A percentile compares a stretch with the other conserved stretches of the same genome.
These are phyloP conservation scores for Yponomeuta evonymella DNA, from an alignment of 2,888 invertebrate species.

Conservation along the genomic window DNA sequence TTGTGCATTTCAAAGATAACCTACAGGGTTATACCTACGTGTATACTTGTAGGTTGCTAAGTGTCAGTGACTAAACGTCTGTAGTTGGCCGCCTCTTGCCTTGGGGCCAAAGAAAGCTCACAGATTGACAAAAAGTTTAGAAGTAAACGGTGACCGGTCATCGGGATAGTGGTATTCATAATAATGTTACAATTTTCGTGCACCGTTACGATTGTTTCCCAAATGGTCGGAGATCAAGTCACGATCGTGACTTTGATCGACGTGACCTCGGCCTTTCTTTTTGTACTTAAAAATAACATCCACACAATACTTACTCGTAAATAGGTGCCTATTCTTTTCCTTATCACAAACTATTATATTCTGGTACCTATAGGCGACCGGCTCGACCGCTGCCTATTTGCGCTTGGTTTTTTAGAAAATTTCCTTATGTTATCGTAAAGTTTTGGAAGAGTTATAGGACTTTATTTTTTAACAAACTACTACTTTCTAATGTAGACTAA, in stretches of 20 bases:
- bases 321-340: background rate
- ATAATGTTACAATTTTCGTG: slow-evolving; percentile 22
- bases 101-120: background rate
- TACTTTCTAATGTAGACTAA: background rate
- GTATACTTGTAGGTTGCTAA: too few species aligned
- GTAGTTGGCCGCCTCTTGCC: background rate
- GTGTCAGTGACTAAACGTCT: too few species aligned
- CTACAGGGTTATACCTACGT: too few species aligned
- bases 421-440: too few species aligned
- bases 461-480: too few species aligned
- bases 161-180: background rate
- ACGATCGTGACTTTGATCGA: slow-evolving; percentile 35
- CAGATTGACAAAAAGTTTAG: background rate
- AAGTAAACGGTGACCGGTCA: background rate
- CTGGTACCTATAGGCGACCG: too few species aligned
- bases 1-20: too few species aligned
- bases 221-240: slow-evolving; percentile 34
- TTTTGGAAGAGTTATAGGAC: too few species aligned
- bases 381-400: too few species aligned
- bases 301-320: background rate
- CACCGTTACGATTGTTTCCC: slow-evolving; percentile 32
- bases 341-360: too few species aligned
- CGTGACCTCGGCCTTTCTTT: slow-evolving; percentile 31
- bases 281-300: background rate
- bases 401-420: too few species aligned